A percentile compares a stretch with the other conserved stretches of the same genome.
Evolutionary conservation across 1,140 invertebrate genomes (phyloP).

Genomic region (Cepaea nemoralis): DNA sequence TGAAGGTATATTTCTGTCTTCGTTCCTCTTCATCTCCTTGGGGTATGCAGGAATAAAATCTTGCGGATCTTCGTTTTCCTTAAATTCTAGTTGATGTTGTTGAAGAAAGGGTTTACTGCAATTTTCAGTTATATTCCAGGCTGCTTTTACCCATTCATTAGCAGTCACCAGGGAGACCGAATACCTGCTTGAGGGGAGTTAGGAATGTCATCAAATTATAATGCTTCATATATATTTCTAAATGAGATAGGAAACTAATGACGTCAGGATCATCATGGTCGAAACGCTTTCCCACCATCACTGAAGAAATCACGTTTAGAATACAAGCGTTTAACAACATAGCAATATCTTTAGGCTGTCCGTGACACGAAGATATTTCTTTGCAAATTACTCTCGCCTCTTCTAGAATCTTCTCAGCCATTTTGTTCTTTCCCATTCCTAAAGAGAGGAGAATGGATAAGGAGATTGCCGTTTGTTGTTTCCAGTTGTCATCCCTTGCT

Average conservation of each 20-base stretch:
- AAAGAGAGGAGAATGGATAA: slow-evolving; percentile 7
- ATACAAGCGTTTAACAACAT: neutral
- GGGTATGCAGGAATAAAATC: neutral
- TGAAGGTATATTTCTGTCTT: neutral
- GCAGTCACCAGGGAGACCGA: neutral
- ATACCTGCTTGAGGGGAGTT: too few relatives aligned
- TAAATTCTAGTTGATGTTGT: neutral
- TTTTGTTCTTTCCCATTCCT: slow-evolving; percentile 22
- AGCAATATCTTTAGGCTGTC: neutral
- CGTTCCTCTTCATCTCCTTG: neutral
- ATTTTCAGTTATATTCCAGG: neutral
- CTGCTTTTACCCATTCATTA: neutral
- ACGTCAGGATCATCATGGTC: neutral
- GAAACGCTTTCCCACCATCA: neutral
- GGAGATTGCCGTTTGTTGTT: slow-evolving; percentile 1
- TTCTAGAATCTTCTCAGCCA: slow-evolving; percentile 2
- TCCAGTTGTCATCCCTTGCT: slow-evolving; percentile 1
- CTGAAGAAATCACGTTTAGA: neutral
- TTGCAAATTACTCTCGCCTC: neutral
- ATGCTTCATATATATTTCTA: neutral
- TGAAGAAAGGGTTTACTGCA: neutral
- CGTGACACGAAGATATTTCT: neutral
- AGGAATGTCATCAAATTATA: neutral
- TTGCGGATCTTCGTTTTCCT: neutral
- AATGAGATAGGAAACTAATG: neutral